Evolutionary conservation across 2,888 invertebrate genomes (phyloP), one percentile per base, ranked within the genome.

Genomic region (Temnothorax unifasciatus): DNA sequence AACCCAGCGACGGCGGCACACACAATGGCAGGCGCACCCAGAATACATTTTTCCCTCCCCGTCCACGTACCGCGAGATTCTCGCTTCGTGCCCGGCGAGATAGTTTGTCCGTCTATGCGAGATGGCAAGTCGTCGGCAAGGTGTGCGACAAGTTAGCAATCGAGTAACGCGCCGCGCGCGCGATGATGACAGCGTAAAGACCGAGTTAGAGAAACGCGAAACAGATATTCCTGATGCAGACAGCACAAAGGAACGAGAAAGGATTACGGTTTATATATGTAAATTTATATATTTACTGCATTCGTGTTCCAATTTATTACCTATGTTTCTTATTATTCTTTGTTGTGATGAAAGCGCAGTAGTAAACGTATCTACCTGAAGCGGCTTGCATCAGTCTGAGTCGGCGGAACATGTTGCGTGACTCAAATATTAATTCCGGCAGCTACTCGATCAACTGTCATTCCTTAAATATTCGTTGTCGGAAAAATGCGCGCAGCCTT

Each of bases 11-110:
- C 88, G 75, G 89, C 85, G 91, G 90, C 90, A 93, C 93, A 93
- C 90, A 93, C 93, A 93, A 93, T 93, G 89, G 87, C 86, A 90
- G 93, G 92, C 92, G 92, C 92, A 91, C 92, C 92, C 91, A 92
- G 88, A 91, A 91, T 82, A 90, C 89, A 88, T 90, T 91, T 89
- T 83, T 89, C 86, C 85, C 66, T 87, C 71, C 73, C 73, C 61
- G 73, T 88, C 84, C 82, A 82, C 85, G 29, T 29, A 29, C 29
- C 29, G 29, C 29, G 83, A 87, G 89, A 89, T 89, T 86, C 90
- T 87, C 84, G 76, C 75, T 83, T 84, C 61, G 76, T 54, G 18
- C 25, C 57, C 57, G 59, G 63, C 9, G 71, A 64, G 75, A 66
- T 54, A 68, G 68, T 77, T 68, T 44, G 52, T 25, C 15, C 52